Evolutionary conservation across 2,888 invertebrate species (phyloP), one percentile per base, ranked within the genome.

Genomic region (Thymelicus sylvestris): DNA sequence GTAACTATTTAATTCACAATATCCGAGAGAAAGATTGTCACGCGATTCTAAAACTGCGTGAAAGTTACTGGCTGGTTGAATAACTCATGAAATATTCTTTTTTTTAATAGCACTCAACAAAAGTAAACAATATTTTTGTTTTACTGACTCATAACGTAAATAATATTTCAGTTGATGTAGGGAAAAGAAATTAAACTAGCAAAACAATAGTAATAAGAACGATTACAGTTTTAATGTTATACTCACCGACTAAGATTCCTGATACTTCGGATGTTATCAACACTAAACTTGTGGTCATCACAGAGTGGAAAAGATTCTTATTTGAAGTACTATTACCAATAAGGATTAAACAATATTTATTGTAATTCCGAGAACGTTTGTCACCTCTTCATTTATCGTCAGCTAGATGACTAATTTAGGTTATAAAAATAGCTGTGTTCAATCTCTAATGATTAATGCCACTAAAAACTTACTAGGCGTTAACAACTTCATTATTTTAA

Each of bases 351-450:
- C 64, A 71, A 70, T 74, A 75, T 73, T 65, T 74, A 72, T 68
- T 73, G 68, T 82, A 80, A 83, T 81, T 83, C 79, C 78, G 81
- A 76, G 79, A 81, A 84, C 83, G 85, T 84, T 83, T 85, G 84
- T 86, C 88, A 86, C 80, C 85, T 83, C 80, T 84, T 80, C 81
- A 81, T 83, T 83, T 82, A 86, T 80, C 81, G 82, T 76, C 72
- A 75, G 62, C 77, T 79, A 75, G 80, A 80, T 80, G 84, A 86
- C 85, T 83, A 86, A 84, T 83, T 83, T 87, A 91, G 92, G 92
- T 92, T 91, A 92, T 87, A 87, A 90, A 88, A 87, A 88, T 87
- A 86, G 85, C 81, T 66, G 71, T 61, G 80, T 81, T 78, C 55
- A 71, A 67, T 67, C 62, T 71, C 38, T 41, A 48, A 48, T 55